phyloP scores from a whole-genome alignment of 2,888 invertebrate genomes.

The Ceraclea dissimilis region DNA sequence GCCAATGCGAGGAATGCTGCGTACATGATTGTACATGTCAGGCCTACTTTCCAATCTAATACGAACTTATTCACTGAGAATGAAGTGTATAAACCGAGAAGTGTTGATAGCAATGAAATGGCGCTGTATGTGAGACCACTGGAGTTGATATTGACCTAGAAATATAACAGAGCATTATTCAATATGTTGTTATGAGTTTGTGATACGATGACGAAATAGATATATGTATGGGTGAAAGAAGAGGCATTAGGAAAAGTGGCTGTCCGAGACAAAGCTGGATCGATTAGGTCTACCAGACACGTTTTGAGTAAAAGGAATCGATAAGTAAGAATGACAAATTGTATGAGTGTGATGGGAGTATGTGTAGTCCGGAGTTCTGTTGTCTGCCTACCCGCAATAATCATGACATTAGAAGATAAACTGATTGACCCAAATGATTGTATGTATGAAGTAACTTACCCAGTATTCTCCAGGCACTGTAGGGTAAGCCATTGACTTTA shows the following conservation, averaged over 20 bases:
- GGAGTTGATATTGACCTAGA: conserved; percentile 62
- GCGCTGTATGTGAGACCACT: conserved; percentile 69
- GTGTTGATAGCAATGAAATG: conserved; percentile 63
- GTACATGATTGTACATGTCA: conserved; percentile 60
- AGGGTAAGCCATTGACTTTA: conserved; percentile 59
- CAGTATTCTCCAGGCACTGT: conserved; percentile 48
- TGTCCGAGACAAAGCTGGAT: too few relatives aligned
- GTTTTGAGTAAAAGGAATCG: too few relatives aligned
- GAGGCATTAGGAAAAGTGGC: not conserved
- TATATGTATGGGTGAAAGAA: too few relatives aligned
- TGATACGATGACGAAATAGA: not conserved
- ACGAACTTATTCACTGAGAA: conserved; percentile 61
- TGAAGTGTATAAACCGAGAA: conserved; percentile 59
- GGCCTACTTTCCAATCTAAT: conserved; percentile 63
- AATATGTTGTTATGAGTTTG: not conserved
- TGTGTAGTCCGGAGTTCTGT: too few relatives aligned
- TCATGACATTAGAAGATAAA: too few relatives aligned
- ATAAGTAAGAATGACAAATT: too few relatives aligned
- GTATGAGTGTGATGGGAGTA: too few relatives aligned
- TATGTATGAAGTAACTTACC: conserved; percentile 37
- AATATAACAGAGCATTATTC: conserved; percentile 14
- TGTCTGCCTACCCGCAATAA: too few relatives aligned
- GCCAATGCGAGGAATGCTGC: conserved; percentile 59
- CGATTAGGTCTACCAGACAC: too few relatives aligned
- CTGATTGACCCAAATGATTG: too few relatives aligned